Evolutionary conservation across 1,140 invertebrate genomes (phyloP), one percentile per base, ranked within the genome.

Genomic region (Teleogryllus occipitalis): DNA sequence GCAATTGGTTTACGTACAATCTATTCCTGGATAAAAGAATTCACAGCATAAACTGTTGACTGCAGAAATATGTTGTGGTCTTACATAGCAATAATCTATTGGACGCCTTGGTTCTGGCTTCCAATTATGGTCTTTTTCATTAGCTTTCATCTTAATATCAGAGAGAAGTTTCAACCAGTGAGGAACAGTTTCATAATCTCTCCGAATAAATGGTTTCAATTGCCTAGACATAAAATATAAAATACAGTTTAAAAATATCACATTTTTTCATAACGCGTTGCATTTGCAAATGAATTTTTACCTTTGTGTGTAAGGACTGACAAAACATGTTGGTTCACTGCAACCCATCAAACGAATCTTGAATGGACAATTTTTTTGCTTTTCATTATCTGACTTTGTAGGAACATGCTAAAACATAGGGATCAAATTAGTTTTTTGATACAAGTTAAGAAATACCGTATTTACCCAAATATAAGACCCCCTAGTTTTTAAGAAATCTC

Each of bases 11-110:
- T 46, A 89, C 91, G 91, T 87, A 96, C 95, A 87, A 86, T 97
- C 95, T 81, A 97, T 95, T 49, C 95, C 95, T 12, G 94, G 93
- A 95, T 96, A 97, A 86, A 97, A 97, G 84, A 92, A 94, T 83
- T 93, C 90, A 80, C 91, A 89, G 78, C 94, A 95, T 12, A 97
- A 84, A 77, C 90, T 91, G 86, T 97, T 97, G 48, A 97, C 91
- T 0, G 94, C 93, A 6, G 95, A 92, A 81, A 97, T 94, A 84
- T 97, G 95, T 83, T 96, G 92, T 8, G 95, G 94, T 48, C 92
- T 89, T 3, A 97, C 91, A 85, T 97, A 97, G 80, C 92, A 94
- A 87, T 93, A 97, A 86, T 97, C 93, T 77, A 80, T 89, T 2
- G 92, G 86, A 15, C 88, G 85, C 18, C 84, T 80, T 8, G 83